phyloP scores from a whole-genome alignment of 2,113 vertebrate species.

The Balaeniceps rex region DNA sequence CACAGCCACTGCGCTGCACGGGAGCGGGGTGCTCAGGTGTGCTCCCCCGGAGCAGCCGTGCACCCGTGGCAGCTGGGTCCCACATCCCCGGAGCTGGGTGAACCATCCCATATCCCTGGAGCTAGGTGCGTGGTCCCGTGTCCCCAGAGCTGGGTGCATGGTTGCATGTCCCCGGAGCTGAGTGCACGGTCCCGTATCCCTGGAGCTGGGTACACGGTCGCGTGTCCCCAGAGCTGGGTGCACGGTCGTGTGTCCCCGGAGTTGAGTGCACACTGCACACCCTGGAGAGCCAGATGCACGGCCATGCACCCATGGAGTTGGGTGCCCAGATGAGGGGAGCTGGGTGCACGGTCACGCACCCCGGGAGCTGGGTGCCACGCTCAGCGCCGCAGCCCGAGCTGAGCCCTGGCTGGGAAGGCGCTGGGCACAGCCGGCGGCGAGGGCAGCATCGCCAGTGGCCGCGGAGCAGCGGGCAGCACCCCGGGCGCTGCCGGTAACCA shows the following conservation, averaged over 20 bases:
- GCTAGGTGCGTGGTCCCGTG: not conserved
- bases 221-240: not conserved
- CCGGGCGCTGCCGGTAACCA: not conserved
- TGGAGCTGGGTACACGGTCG: not conserved
- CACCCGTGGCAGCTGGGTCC: not conserved
- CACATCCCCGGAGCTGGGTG: not conserved
- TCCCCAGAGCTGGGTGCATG: no score
- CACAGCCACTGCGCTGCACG: no score
- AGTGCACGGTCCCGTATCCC: no score
- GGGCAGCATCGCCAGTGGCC: no score
- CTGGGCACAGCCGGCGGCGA: not conserved
- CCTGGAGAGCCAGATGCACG: not conserved
- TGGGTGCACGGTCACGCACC: not conserved
- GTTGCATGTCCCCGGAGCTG: not conserved
- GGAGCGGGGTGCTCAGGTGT: not conserved
- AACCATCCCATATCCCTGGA: not conserved
- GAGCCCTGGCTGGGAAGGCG: rapidly evolving
- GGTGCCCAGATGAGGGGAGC: not conserved
- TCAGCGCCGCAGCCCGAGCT: rapidly evolving
- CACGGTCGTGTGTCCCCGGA: rapidly evolving
- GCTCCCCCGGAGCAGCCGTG: not conserved
- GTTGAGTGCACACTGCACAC: not conserved
- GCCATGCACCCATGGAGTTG: rapidly evolving
- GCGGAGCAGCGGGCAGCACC: not conserved
- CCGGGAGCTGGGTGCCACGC: not conserved